Conservation (phyloP, 2,888 invertebrate genomes). For the Parnassius apollo region DNA sequence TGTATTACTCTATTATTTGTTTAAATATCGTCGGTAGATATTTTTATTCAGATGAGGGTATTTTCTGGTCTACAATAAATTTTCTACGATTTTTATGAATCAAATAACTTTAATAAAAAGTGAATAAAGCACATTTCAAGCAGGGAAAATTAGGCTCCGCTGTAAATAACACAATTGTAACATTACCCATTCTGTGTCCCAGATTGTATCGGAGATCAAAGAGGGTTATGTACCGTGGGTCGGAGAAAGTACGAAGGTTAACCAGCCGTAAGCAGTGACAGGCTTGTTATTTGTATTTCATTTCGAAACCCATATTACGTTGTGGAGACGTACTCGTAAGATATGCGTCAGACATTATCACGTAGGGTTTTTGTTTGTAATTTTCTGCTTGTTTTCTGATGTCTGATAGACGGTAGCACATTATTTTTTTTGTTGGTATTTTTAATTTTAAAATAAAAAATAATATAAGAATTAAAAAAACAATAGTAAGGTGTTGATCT, state of each 20-base stretch:
- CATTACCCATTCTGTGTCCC: conserved; percentile 20
- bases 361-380: background rate
- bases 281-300: conserved; percentile 22
- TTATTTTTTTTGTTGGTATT: too few species aligned
- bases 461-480: too few species aligned
- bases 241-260: conserved; percentile 15
- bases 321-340: background rate
- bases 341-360: background rate
- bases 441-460: too few species aligned
- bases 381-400: too few species aligned
- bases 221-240: conserved; percentile 28
- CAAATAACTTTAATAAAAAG: too few species aligned
- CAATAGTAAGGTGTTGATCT: too few species aligned
- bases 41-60: background rate
- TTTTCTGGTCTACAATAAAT: background rate
- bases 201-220: conserved; percentile 46
- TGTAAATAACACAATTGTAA: conserved; percentile 14
- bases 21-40: too few species aligned
- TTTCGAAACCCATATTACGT: conserved; percentile 23
- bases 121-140: background rate
- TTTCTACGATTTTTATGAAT: background rate
- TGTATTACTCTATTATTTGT: too few species aligned
- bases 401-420: too few species aligned
- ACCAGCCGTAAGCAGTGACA: conserved; percentile 23
- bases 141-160: conserved; percentile 6